These are phyloP conservation scores for Leptinotarsa tumamoca DNA, from an alignment of 2,888 invertebrate species.

Conservation along the genomic window DNA sequence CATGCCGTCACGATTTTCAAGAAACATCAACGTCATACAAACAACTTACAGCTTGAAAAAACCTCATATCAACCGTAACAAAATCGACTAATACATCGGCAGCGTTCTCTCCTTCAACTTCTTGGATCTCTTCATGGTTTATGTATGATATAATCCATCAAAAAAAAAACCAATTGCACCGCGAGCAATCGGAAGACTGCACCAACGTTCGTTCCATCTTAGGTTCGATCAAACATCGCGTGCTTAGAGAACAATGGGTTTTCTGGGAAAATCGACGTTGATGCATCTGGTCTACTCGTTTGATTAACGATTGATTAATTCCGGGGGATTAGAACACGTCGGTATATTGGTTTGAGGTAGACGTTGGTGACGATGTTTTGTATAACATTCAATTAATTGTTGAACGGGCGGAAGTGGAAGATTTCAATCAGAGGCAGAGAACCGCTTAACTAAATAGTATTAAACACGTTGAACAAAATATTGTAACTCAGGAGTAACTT, in stretches of 20 bases:
- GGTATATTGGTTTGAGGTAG: slow-evolving; percentile 5
- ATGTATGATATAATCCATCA: slow-evolving; percentile 7
- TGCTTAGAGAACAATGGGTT: background rate
- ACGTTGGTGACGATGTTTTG: background rate
- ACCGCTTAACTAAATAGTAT: background rate
- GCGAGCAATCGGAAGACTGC: background rate
- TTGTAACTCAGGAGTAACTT: no score
- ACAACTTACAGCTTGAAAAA: background rate
- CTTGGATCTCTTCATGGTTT: background rate
- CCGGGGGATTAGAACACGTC: background rate
- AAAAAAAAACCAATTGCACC: background rate
- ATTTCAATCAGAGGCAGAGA: background rate
- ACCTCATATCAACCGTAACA: background rate
- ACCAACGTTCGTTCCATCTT: background rate
- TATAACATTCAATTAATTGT: background rate
- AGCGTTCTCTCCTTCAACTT: background rate
- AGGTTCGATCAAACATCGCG: background rate
- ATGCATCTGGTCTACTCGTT: background rate
- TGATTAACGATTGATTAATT: slow-evolving; percentile 9
- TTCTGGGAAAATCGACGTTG: background rate
- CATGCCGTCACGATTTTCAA: background rate
- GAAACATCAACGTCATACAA: background rate
- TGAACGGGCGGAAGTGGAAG: background rate
- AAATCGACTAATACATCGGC: background rate
- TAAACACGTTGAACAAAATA: no score